phyloP scores from a whole-genome alignment of 2,797 vertebrate species.

The Trachurus trachurus region DNA sequence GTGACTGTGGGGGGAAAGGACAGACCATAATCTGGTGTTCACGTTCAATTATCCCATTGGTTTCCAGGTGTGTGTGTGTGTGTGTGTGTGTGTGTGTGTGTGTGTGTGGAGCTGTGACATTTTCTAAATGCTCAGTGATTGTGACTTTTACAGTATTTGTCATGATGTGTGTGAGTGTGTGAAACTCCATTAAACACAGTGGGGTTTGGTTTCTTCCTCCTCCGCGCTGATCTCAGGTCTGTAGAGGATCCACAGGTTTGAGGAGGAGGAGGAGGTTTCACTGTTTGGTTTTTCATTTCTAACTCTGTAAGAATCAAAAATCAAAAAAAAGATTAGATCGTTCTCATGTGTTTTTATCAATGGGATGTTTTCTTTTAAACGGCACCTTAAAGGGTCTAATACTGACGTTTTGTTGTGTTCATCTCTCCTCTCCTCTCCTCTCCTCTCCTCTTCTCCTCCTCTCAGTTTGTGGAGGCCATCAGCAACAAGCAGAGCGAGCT shows the following conservation, averaged over 20 bases:
- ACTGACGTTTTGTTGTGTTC: background rate
- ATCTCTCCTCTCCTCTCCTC: background rate
- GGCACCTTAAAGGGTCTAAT: too few relatives aligned
- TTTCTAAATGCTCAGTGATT: background rate
- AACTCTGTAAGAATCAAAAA: background rate
- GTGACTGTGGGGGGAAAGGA: too few relatives aligned
- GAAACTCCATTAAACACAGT: background rate
- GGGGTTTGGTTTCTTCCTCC: too few relatives aligned
- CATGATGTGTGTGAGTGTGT: background rate
- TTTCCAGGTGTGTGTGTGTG: too few relatives aligned
- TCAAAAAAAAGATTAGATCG: too few relatives aligned
- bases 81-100: too few relatives aligned
- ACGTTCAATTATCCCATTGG: too few relatives aligned
- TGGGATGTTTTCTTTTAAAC: background rate
- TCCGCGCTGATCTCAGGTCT: background rate
- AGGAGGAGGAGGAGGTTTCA: background rate
- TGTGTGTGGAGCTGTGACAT: constrained; percentile 40
- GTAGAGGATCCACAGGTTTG: background rate
- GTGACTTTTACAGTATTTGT: constrained; percentile 13
- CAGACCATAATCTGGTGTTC: too few relatives aligned
- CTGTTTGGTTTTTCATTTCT: background rate
- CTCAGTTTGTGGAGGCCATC: constrained; percentile 95
- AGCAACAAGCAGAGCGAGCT: constrained; percentile 94
- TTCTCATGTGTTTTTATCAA: too few relatives aligned
- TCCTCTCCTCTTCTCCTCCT: background rate